Conservation (phyloP, 1,140 invertebrate genomes). For the Drosophila truncata region DNA sequence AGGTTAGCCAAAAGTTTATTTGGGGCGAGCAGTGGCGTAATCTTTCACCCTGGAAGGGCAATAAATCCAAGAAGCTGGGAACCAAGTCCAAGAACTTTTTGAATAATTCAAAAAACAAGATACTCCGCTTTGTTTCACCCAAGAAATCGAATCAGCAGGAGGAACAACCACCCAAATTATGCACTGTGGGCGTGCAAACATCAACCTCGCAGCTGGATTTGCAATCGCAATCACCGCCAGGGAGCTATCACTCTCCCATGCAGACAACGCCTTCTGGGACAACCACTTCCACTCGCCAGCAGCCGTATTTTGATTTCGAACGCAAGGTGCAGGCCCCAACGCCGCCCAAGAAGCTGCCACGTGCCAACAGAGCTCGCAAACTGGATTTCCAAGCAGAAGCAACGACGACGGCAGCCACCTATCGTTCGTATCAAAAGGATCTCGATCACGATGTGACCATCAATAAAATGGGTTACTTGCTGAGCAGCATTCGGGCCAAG, state of each 20-base stretch:
- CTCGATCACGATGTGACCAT: conserved; percentile 78
- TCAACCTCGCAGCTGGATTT: conserved; percentile 56
- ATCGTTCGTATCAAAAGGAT: conserved; percentile 78
- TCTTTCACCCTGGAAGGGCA: conserved; percentile 66
- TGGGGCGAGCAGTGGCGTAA: conserved; percentile 76
- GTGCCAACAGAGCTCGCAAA: conserved; percentile 66
- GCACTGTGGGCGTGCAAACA: conserved; percentile 76
- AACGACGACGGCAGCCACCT: conserved; percentile 38
- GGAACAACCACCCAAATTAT: conserved; percentile 26
- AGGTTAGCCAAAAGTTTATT: conserved; percentile 71
- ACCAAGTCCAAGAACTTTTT: conserved; percentile 71
- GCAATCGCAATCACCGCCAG: conserved; percentile 72
- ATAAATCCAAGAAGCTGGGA: conserved; percentile 39
- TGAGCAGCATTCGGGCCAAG: conserved; percentile 76
- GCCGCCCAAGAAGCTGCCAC: conserved; percentile 62
- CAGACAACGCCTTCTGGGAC: conserved; percentile 65
- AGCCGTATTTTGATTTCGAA: conserved; percentile 71
- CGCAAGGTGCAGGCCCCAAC: conserved; percentile 70
- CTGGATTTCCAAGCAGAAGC: conserved; percentile 57
- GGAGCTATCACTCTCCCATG: conserved; percentile 79
- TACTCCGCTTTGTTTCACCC: conserved; percentile 76
- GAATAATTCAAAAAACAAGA: conserved; percentile 77
- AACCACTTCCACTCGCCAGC: conserved; percentile 41
- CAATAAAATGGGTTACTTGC: conserved; percentile 75
- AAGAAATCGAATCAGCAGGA: conserved; percentile 65